These are phyloP conservation scores for Brachyistius frenatus DNA, from an alignment of 2,113 vertebrate species.

Conservation along the genomic window DNA sequence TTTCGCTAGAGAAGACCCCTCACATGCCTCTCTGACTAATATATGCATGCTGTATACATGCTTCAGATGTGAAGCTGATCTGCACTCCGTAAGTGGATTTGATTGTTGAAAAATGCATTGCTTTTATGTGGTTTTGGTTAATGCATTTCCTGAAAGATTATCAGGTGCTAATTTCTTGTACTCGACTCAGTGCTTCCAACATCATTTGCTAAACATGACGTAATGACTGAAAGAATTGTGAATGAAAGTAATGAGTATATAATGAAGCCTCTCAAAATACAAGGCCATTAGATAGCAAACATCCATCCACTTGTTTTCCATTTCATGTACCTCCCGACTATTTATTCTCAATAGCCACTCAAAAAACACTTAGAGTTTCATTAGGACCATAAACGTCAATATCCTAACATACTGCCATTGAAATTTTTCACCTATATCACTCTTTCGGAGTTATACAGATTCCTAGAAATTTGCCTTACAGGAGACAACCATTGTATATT, in stretches of 20 bases:
- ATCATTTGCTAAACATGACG: constrained; percentile 14
- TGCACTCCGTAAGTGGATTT: not conserved
- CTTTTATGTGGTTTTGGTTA: not conserved
- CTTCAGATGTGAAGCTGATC: not conserved
- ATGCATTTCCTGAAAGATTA: constrained; percentile 2
- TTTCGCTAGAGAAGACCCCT: not conserved
- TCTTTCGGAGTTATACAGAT: not conserved
- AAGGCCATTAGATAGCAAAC: constrained; percentile 48
- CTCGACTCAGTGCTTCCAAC: constrained; percentile 9
- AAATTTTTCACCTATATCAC: not conserved
- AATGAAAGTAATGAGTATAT: constrained; percentile 38
- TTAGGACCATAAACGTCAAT: constrained; percentile 18
- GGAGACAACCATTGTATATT: not conserved
- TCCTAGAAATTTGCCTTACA: constrained; percentile 2
- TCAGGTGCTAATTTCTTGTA: not conserved
- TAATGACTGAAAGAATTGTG: constrained; percentile 21
- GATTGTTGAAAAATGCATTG: constrained; percentile 3
- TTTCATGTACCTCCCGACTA: constrained; percentile 25
- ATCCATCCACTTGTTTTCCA: constrained; percentile 43
- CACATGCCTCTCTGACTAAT: constrained; percentile 18
- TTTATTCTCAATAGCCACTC: constrained; percentile 35
- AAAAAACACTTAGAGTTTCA: constrained; percentile 34
- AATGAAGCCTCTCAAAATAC: constrained; percentile 30
- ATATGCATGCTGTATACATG: not conserved
- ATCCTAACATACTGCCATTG: too few relatives aligned